Evolutionary conservation across 1,140 invertebrate species (phyloP), one percentile per base, ranked within the genome.

Genomic region (Pseudoatta argentina): DNA sequence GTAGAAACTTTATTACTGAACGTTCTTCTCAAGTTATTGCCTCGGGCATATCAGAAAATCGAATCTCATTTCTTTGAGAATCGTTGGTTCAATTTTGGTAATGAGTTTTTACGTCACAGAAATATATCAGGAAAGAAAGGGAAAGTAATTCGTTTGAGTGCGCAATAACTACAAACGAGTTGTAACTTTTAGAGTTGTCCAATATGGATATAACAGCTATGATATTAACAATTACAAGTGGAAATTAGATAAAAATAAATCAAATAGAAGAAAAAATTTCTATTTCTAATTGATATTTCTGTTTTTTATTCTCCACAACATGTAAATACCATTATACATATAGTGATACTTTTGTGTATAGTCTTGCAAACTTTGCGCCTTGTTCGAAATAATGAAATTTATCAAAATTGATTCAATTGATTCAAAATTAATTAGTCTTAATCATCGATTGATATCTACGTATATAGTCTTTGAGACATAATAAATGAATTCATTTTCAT

Each of bases 1-100:
- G 64, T 86, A 89, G 88, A 88, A 89, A 89, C 86, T 89, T 64
- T 57, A 86, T 87, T 85, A 85, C 61, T 21, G 61, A 71, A 81
- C 8, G 18, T 64, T 85, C 34, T 77, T 66, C 44, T 48, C 61
- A 51, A 4, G 55, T 85, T 87, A 85, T 85, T 87, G 53, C 51
- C 27, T 67, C 10, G 59, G 55, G 48, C 61, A 12, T 77, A 82
- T 73, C 18, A 73, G 51, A 75, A 87, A 75, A 77, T 83, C 57
- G 66, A 87, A 78, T 87, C 67, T 72, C 44, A 44, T 73, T 82
- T 83, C 59, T 72, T 57, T 34, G 14, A 44, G 51, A 34, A 51
- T 21, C 7, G 57, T 14, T 51, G 79, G n/a, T 14, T 69, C 44
- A 83, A 82, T 83, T 72, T 83, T 73, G 57, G 21, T 72, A 64